Evolutionary conservation across 2,888 invertebrate genomes (phyloP), one percentile per base, ranked within the genome.

Genomic region (Eristalis tenax): DNA sequence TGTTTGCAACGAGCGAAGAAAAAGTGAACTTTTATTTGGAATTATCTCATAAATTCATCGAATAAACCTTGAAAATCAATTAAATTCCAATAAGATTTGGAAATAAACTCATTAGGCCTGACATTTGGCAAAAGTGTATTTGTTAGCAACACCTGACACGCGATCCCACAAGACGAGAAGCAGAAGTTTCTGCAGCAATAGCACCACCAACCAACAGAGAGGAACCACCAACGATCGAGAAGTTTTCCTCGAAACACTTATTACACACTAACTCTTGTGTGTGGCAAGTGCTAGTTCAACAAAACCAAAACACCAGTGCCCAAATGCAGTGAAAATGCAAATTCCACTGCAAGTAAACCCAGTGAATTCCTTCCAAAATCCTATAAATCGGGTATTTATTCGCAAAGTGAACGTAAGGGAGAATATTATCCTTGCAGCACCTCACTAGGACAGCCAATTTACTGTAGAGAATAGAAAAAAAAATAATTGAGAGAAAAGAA

Each of bases 311-410:
- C 65, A 2, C 63, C 81, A 73, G 81, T 76, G 69, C 43, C 50
- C 28, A 78, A 79, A 86, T 83, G 83, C 78, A 86, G 22, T 71
- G 61, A 78, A 86, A 83, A 79, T 83, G 70, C 61, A 63, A 63
- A 66, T 79, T 66, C 70, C 38, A 50, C 35, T 66, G 43, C 59
- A 74, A 15, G 64, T 68, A 69, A 73, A 11, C 66, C 68, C 35
- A 80, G 71, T 76, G 50, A 82, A 77, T 50, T 74, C 38, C 38
- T 65, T 50, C n/a, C 68, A 50, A 77, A 69, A 50, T 38, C 50
- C 50, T 13, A 38, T 78, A 70, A 73, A 50, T 38, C 50, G 66
- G 26, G 50, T 82, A 70, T 23, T 40, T 78, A 8, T 75, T 38
- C 35, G 70, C 43, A 15, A 86, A 83, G 75, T 78, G 66, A 83